These are phyloP conservation scores for Picathartes gymnocephalus DNA, from an alignment of 2,113 vertebrate species.

Conservation along the genomic window DNA sequence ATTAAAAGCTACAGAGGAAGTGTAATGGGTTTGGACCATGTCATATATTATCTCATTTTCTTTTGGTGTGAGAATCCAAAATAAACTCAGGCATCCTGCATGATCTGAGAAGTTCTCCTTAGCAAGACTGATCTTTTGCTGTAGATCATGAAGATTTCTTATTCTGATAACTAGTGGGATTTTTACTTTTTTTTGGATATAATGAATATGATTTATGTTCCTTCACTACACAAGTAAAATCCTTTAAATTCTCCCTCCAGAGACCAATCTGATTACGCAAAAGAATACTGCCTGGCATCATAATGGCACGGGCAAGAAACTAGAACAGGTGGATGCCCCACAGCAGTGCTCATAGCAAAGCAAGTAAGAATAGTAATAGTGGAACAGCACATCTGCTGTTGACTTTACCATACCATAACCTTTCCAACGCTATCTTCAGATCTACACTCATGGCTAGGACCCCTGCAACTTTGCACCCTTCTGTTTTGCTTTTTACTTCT, in stretches of 20 bases:
- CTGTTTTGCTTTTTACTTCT: not conserved
- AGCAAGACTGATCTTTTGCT: not conserved
- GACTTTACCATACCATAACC: constrained; percentile 12
- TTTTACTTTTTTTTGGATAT: not conserved
- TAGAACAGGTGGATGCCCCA: constrained; percentile 52
- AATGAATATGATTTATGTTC: not conserved
- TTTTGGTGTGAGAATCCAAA: not conserved
- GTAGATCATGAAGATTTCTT: not conserved
- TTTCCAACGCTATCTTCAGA: not conserved
- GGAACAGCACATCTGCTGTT: constrained; percentile 44
- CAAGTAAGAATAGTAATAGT: constrained; percentile 21
- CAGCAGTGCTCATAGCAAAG: constrained; percentile 45
- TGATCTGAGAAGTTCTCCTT: not conserved
- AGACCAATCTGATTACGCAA: not conserved
- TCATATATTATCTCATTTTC: not conserved
- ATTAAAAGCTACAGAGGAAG: constrained; percentile 16
- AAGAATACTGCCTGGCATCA: constrained; percentile 15
- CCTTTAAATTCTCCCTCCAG: not conserved
- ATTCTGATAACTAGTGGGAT: not conserved
- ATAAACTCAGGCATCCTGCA: not conserved
- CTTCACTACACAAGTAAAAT: not conserved
- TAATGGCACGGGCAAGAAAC: not conserved
- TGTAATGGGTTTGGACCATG: not conserved
- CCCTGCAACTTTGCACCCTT: not conserved
- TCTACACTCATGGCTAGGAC: not conserved